Base-by-base conservation (phyloP, 53 echinoderm and acorn worm species). In the Luidia sarsii region DNA sequence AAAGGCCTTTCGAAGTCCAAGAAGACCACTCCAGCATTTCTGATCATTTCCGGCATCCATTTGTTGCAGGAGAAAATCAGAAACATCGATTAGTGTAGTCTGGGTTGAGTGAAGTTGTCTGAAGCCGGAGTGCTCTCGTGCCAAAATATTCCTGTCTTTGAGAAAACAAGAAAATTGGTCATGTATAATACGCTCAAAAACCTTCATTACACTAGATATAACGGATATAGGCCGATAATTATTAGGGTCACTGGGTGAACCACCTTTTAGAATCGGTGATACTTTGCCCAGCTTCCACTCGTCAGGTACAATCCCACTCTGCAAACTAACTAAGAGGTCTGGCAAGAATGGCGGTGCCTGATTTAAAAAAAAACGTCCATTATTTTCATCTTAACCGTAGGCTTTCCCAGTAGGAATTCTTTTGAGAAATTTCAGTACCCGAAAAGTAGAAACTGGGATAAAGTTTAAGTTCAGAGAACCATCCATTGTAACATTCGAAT, bases 101-200 rank as follows among this genome's bases (percentile, higher is more conserved):
- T n/a, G n/a, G n/a, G 52, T 52, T 19, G 52, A 52, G 10, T 52
- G 52, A 2, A 52, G 52, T 21, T 19, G 52, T 52, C 52, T 52
- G 52, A 52, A 52, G 52, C 52, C 52, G 19, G 52, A 51, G 19
- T 51, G 52, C 21, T 53, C 53, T n/a, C n/a, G n/a, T n/a, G n/a
- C n/a, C n/a, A n/a, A n/a, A n/a, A n/a, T n/a, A n/a, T n/a, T n/a
- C n/a, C 24, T 53, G 20, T 8, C 53, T 19, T 20, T 53, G 53
- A 53, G 53, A 53, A 53, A 53, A 18, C 19, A 23, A 52, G 52
- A 52, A 52, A 52, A 52, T 23, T 52, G 52, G 52, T 52, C n/a
- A n/a, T n/a, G n/a, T n/a, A n/a, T n/a, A n/a, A n/a, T n/a, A n/a
- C n/a, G n/a, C n/a, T n/a, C n/a, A n/a, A n/a, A n/a, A n/a, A n/a